A percentile compares a stretch with the other conserved stretches of the same genome.
Evolutionary conservation across 2,797 vertebrate genomes (phyloP).

Genomic region (Acanthopagrus latus): DNA sequence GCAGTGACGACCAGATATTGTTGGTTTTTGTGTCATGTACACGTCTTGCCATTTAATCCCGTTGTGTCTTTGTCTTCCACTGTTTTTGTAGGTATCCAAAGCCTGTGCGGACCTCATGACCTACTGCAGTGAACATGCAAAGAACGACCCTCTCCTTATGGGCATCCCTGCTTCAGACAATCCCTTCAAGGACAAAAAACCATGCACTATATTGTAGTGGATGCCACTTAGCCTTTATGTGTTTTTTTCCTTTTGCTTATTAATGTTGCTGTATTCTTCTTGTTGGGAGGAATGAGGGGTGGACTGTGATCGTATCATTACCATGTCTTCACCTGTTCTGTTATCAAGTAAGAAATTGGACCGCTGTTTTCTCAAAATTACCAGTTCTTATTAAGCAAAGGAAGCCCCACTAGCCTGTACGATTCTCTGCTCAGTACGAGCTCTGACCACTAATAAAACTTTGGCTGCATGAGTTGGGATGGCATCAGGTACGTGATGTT

Average conservation of each 20-base stretch:
- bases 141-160: constrained; percentile 92
- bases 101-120: constrained; percentile 97
- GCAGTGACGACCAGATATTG: too few species aligned
- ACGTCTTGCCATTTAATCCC: neutral
- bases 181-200: constrained; percentile 99
- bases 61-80: neutral
- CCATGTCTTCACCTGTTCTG: constrained; percentile 51
- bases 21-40: neutral
- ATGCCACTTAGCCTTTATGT: constrained; percentile 54
- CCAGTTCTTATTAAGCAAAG: constrained; percentile 20
- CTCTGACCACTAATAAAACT: constrained; percentile 54
- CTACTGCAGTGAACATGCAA: constrained; percentile 93
- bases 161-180: constrained; percentile 96
- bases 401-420: constrained; percentile 13
- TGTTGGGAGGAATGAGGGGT: constrained; percentile 52
- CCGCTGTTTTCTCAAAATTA: constrained; percentile 24
- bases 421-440: constrained; percentile 22
- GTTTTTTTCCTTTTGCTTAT: constrained; percentile 63
- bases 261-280: constrained; percentile 75
- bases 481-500: constrained; percentile 9
- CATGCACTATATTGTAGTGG: constrained; percentile 94
- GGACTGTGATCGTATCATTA: constrained; percentile 63
- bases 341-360: constrained; percentile 41
- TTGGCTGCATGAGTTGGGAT: constrained; percentile 36
- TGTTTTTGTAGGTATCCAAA: constrained; percentile 90